phyloP scores from a whole-genome alignment of 2,113 vertebrate genomes.

The Calidris pygmaea region DNA sequence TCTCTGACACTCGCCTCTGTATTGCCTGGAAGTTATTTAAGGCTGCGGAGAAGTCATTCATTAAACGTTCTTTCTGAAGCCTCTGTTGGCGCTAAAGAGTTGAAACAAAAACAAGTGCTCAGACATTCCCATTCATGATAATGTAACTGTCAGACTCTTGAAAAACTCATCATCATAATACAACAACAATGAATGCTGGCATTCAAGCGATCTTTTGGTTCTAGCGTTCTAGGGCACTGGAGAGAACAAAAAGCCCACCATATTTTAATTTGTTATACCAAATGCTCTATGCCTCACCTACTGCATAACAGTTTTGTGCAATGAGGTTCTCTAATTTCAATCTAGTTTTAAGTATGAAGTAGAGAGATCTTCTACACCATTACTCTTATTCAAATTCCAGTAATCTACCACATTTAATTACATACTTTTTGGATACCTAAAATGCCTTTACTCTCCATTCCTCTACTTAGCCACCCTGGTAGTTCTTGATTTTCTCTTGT shows the following conservation, averaged over 20 bases:
- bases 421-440: neutral
- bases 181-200: neutral
- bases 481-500: neutral
- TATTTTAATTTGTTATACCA: neutral
- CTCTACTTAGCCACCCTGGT: neutral
- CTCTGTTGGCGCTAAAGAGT: slow-evolving; percentile 89
- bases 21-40: slow-evolving; percentile 92
- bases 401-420: neutral
- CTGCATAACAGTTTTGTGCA: neutral
- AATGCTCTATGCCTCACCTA: neutral
- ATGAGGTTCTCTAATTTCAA: neutral
- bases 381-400: neutral
- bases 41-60: slow-evolving; percentile 93
- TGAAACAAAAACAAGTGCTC: slow-evolving; percentile 7
- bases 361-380: neutral
- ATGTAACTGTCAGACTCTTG: neutral
- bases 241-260: neutral
- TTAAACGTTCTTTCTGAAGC: slow-evolving; percentile 93
- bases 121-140: neutral
- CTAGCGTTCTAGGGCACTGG: neutral
- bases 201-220: neutral
- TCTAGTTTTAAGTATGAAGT: neutral
- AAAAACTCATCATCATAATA: neutral
- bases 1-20: slow-evolving; percentile 89
- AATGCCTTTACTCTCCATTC: neutral